A percentile compares a stretch with the other conserved stretches of the same genome.
phyloP scores from a whole-genome alignment of 2,113 vertebrate genomes.

The Neolamprologus devosi region DNA sequence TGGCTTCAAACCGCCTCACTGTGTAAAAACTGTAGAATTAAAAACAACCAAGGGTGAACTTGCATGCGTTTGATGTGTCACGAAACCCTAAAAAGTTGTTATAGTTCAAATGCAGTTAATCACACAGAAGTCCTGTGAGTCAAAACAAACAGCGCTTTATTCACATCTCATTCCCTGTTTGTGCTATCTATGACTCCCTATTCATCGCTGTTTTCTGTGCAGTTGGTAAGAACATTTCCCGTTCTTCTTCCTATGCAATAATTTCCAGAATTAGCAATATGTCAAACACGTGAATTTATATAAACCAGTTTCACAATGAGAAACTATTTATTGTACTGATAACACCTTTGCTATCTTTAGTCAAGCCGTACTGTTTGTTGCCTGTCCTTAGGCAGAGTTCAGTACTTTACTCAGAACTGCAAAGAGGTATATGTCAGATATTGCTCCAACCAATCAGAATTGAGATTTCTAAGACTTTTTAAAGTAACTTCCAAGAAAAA shows the following conservation, averaged over 20 bases:
- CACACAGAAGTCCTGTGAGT: not conserved
- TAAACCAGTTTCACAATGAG: not conserved
- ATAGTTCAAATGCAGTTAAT: not conserved
- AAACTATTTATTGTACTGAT: not conserved
- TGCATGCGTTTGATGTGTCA: not conserved
- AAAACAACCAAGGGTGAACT: not conserved
- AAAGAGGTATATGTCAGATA: not conserved
- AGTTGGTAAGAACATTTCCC: not conserved
- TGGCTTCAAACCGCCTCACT: constrained; percentile 16
- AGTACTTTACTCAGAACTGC: not conserved
- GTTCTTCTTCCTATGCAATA: not conserved
- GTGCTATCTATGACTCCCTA: not conserved
- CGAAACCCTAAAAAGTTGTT: not conserved
- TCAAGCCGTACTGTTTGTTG: not conserved
- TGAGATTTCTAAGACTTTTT: not conserved
- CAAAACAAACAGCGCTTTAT: not conserved
- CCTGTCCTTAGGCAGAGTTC: not conserved
- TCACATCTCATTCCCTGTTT: not conserved
- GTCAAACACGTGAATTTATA: not conserved
- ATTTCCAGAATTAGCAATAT: not conserved
- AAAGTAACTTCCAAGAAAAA: not conserved
- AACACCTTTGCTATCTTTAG: not conserved
- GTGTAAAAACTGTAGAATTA: not conserved
- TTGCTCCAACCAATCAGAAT: not conserved
- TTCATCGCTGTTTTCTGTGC: not conserved